A percentile compares a stretch with the other conserved stretches of the same genome.
Conservation (phyloP, 2,888 invertebrate genomes). For the Acanthosepion lycidas region DNA sequence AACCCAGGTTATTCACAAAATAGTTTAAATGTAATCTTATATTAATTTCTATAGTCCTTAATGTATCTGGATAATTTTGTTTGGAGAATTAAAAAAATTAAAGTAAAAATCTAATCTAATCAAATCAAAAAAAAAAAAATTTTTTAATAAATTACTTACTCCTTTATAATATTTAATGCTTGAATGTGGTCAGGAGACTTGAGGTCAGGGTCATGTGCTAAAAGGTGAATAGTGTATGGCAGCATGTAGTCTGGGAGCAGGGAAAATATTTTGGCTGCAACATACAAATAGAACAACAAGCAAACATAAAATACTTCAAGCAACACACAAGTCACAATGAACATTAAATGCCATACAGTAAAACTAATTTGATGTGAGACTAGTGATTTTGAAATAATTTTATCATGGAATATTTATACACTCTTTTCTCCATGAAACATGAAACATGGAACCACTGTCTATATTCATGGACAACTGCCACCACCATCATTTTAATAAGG, state of each 20-base stretch:
- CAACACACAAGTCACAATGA: not conserved
- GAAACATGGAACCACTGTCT: too few species aligned
- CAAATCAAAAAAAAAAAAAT: not conserved
- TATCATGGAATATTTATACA: too few species aligned
- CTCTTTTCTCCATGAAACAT: too few species aligned
- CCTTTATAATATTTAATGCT: conserved; percentile 83
- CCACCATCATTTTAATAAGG: too few species aligned
- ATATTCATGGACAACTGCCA: too few species aligned
- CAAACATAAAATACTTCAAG: not conserved
- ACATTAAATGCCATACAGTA: not conserved
- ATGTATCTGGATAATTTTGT: too few species aligned
- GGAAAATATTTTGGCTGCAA: conserved; percentile 68
- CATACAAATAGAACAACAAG: not conserved
- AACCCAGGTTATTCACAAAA: too few species aligned
- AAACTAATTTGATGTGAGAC: not conserved
- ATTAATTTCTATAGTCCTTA: too few species aligned
- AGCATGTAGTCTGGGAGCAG: conserved; percentile 95
- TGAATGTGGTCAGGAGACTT: conserved; percentile 84
- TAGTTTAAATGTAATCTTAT: too few species aligned
- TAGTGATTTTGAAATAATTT: too few species aligned
- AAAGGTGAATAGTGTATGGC: conserved; percentile 94
- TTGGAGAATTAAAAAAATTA: too few species aligned
- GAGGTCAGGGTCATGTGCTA: conserved; percentile 93
- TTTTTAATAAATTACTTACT: conserved; percentile 69
- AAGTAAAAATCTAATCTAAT: too few species aligned